Evolutionary conservation across 2,888 invertebrate genomes (phyloP).

Genomic region (Antitype chi): DNA sequence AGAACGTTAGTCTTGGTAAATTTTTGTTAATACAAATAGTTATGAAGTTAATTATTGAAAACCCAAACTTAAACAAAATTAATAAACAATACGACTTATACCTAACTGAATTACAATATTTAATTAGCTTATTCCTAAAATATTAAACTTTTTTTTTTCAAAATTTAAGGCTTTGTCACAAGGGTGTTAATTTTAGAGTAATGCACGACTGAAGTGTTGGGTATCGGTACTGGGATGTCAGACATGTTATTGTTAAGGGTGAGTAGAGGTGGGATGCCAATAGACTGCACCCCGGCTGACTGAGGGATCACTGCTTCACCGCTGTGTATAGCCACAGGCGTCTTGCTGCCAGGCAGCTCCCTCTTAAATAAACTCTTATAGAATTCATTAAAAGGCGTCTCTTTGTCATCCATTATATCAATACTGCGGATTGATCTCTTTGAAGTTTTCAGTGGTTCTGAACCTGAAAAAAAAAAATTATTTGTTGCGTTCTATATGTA

Average conservation of each 20-base stretch:
- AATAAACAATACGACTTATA: background rate
- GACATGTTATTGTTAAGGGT: constrained; percentile 81
- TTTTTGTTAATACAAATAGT: background rate
- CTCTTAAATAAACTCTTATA: constrained; percentile 67
- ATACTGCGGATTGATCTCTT: constrained; percentile 35
- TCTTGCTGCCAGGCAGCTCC: constrained; percentile 55
- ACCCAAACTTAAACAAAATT: background rate
- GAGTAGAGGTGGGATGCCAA: constrained; percentile 80
- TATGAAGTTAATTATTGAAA: background rate
- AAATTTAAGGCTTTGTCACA: constrained; percentile 67
- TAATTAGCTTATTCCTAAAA: constrained; percentile 9
- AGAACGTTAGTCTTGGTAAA: background rate
- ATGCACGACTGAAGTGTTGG: constrained; percentile 84
- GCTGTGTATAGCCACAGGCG: constrained; percentile 73
- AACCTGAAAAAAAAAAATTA: constrained; percentile 28
- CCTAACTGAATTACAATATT: background rate
- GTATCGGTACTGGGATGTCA: constrained; percentile 84
- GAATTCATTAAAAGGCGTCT: constrained; percentile 54
- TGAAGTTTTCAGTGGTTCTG: constrained; percentile 18
- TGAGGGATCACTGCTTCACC: constrained; percentile 79
- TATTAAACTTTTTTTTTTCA: background rate
- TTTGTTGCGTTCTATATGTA: background rate
- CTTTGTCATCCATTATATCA: constrained; percentile 41
- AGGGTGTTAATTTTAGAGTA: constrained; percentile 84
- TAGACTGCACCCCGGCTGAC: constrained; percentile 78